These are phyloP conservation scores for Paracanthobrama guichenoti DNA, from an alignment of 2,113 vertebrate genomes.

Conservation along the genomic window DNA sequence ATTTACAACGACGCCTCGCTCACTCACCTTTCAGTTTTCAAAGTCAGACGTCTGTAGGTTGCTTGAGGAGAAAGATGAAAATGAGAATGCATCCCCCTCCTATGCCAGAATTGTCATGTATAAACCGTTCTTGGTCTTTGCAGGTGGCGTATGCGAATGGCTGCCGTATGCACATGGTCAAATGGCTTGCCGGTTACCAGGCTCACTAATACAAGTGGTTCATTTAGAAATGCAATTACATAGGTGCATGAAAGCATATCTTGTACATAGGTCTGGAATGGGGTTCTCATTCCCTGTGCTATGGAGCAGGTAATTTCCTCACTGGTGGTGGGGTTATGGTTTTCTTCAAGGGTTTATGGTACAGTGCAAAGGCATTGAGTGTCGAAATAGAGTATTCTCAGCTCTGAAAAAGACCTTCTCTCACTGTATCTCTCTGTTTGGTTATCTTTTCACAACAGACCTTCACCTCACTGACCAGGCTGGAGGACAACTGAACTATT, in stretches of 20 bases:
- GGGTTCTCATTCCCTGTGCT: slow-evolving; percentile 72
- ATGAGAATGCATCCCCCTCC: background rate
- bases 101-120: slow-evolving; percentile 63
- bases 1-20: slow-evolving; percentile 30
- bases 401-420: slow-evolving; percentile 9
- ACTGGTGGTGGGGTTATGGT: slow-evolving; percentile 70
- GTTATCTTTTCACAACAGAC: slow-evolving; percentile 9
- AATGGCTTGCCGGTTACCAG: slow-evolving; percentile 32
- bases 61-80: slow-evolving; percentile 23
- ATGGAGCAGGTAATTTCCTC: slow-evolving; percentile 74
- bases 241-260: slow-evolving; percentile 66
- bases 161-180: slow-evolving; percentile 46
- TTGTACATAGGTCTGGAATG: slow-evolving; percentile 62
- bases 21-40: slow-evolving; percentile 22
- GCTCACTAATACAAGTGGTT: slow-evolving; percentile 56
- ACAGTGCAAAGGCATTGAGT: slow-evolving; percentile 28
- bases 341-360: slow-evolving; percentile 55
- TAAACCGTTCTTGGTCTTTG: slow-evolving; percentile 56
- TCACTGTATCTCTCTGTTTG: background rate
- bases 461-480: slow-evolving; percentile 20
- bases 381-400: slow-evolving; percentile 9
- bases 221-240: slow-evolving; percentile 76
- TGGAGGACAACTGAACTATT: slow-evolving; percentile 11
- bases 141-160: slow-evolving; percentile 61
- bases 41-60: slow-evolving; percentile 1